Percentiles rank a stretch among this genome's conserved stretches.
Conservation (phyloP, 2,113 vertebrate genomes). For the Rousettus leschenaultii region DNA sequence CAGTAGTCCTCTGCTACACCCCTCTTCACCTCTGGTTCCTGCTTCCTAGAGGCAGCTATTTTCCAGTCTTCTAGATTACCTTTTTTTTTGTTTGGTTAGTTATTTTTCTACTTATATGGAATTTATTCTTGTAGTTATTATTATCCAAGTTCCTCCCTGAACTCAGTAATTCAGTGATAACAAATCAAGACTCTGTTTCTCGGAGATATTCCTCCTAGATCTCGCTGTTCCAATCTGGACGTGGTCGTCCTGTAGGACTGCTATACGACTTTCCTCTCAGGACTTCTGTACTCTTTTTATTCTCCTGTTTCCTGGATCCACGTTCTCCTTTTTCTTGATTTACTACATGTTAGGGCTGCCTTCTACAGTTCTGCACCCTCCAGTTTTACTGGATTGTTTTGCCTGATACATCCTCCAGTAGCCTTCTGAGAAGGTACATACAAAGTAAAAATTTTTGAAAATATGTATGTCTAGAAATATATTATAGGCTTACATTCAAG, state of each 20-base stretch:
- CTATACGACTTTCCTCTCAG: not conserved
- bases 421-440: not conserved
- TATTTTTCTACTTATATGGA: no score
- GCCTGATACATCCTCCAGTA: not conserved
- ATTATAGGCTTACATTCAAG: not conserved
- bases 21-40: not conserved
- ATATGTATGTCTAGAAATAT: not conserved
- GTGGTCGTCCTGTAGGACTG: not conserved
- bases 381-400: not conserved
- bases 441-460: not conserved
- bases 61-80: not conserved
- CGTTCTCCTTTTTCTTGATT: not conserved
- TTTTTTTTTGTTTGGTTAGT: no score
- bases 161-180: not conserved
- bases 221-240: not conserved
- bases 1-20: not conserved
- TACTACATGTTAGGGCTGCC: no score
- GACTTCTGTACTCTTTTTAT: not conserved
- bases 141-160: not conserved
- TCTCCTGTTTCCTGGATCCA: not conserved
- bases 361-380: no score
- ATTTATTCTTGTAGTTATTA: not conserved
- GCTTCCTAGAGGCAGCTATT: not conserved
- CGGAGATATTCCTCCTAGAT: not conserved
- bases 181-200: not conserved